These are phyloP conservation scores for Drosophila santomea DNA, from an alignment of 1,140 invertebrate genomes.

Conservation along the genomic window DNA sequence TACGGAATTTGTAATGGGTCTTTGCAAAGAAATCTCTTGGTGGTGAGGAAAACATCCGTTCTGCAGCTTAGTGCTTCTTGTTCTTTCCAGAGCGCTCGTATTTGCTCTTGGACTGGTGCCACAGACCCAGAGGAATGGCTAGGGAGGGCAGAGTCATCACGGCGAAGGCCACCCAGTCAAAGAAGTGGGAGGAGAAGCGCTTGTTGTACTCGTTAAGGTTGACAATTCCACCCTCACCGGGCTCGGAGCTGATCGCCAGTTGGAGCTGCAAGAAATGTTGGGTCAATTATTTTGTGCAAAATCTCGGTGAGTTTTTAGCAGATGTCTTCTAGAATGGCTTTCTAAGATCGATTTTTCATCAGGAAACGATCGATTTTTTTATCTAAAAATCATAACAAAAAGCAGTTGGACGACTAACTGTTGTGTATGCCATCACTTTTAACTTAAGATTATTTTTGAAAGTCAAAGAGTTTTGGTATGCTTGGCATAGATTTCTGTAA, in stretches of 20 bases:
- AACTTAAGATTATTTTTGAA: not conserved
- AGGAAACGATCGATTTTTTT: too few species aligned
- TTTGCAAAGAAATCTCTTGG: conserved; percentile 58
- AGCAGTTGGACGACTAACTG: too few species aligned
- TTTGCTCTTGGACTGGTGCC: conserved; percentile 97
- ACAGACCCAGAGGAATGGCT: conserved; percentile 96
- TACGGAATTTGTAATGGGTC: conserved; percentile 61
- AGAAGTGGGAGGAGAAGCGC: conserved; percentile 98
- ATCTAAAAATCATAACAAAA: too few species aligned
- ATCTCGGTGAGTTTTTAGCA: too few species aligned
- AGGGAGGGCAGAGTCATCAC: conserved; percentile 98
- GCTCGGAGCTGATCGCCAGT: conserved; percentile 96
- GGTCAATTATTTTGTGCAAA: not conserved
- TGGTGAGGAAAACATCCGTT: conserved; percentile 30
- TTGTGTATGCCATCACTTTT: too few species aligned
- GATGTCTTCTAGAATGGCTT: too few species aligned
- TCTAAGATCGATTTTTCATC: too few species aligned
- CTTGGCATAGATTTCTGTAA: not conserved
- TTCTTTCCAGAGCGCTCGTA: conserved; percentile 93
- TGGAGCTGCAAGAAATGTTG: conserved; percentile 87
- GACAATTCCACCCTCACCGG: conserved; percentile 98
- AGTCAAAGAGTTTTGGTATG: not conserved
- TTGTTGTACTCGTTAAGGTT: conserved; percentile 98
- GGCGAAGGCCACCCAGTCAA: conserved; percentile 98
- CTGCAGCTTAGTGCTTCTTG: conserved; percentile 86